Base-by-base conservation (phyloP, 92 coral and sea anemone genomes). In the Ricordea florida region DNA sequence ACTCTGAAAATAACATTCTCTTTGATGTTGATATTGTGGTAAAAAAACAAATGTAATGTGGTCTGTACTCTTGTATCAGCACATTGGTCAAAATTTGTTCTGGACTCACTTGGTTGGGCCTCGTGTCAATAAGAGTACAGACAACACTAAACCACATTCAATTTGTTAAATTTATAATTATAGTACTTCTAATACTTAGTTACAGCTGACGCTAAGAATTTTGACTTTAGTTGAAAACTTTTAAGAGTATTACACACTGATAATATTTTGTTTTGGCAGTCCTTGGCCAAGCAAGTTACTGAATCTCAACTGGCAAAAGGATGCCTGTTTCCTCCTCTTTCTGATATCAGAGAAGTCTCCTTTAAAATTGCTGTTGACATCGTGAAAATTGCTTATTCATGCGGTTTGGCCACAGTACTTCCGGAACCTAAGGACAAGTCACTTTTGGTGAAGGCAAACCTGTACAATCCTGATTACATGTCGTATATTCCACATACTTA, bases 391-490 rank as follows among this genome's bases (percentile, higher is more conserved):
- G 97, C 94, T 14, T 94, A 91, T 53, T 29, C 65, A 14, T 82
- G 76, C 30, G 90, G 91, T 22, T 65, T 94, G 28, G 98, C 94
- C 18, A 81, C 97, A 0, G 82, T 87, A 24, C 85, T 85, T 41
- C 98, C 98, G 3, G 98, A 94, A 71, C 98, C 97, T 4, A 48
- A 65, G 24, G 94, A 94, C 80, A 94, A 91, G 50, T 81, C 70
- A 23, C 89, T 56, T 0, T 61, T 94, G 57, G 66, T 94, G 25
- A 69, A 76, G 64, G 78, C 75, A 5, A 93, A 89, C 40, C 47
- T 94, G 23, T 94, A 94, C 66, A 60, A 55, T 38, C 97, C 98
- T 1, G 92, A 77, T 15, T 94, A 94, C 66, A 51, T 94, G 78
- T 94, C 98, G 2, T 94, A 92, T 50, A 86, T 94, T 17, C 98